Evolutionary conservation across 2,888 invertebrate species (phyloP).

Genomic region (Harpalus rubripes): DNA sequence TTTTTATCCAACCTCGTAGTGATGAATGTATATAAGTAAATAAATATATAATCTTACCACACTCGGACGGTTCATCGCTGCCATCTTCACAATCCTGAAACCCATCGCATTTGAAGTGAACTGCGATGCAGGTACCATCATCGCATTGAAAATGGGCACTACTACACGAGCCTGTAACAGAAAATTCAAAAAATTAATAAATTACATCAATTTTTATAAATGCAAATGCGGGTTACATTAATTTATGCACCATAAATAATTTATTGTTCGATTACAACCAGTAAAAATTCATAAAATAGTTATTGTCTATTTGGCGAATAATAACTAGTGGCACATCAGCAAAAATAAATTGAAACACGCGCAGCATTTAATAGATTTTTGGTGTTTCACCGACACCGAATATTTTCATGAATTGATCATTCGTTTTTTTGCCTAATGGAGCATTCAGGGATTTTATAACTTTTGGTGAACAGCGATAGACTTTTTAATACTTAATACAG

Average conservation of each 20-base stretch:
- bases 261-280: not conserved
- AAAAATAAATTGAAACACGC: not conserved
- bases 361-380: constrained; percentile 5
- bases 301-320: constrained; percentile 5
- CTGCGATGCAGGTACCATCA: constrained; percentile 82
- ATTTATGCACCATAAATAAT: not conserved
- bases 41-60: constrained; percentile 76
- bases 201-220: not conserved
- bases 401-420: not conserved
- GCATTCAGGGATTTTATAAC: not conserved
- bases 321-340: not conserved
- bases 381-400: not conserved
- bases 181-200: not conserved
- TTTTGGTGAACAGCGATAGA: not conserved
- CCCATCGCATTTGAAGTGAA: constrained; percentile 83
- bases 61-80: constrained; percentile 82
- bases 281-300: not conserved
- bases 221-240: not conserved
- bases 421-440: constrained; percentile 1
- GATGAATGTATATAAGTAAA: not conserved
- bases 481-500: not conserved
- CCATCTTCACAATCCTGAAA: constrained; percentile 83
- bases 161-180: constrained; percentile 73
- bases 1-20: no score
- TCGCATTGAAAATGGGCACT: constrained; percentile 80